Evolutionary conservation across 2,797 vertebrate genomes (phyloP).

Genomic region (Ctenopoma multispine): DNA sequence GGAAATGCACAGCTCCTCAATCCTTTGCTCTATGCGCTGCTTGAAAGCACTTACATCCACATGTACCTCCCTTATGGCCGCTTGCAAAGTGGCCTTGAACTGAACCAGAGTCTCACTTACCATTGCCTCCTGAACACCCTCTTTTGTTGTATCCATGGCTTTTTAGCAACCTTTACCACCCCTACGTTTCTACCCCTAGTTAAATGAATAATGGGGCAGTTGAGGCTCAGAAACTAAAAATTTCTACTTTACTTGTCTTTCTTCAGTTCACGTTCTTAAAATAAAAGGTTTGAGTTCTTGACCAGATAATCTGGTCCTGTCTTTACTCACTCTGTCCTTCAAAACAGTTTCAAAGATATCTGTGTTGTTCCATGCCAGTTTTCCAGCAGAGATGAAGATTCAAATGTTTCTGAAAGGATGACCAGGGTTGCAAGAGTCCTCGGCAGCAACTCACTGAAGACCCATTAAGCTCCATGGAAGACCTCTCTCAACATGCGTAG

Average conservation of each 20-base stretch:
- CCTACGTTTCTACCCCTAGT: slow-evolving; percentile 3
- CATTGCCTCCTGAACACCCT: slow-evolving; percentile 64
- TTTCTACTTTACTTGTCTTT: neutral
- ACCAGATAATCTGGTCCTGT: neutral
- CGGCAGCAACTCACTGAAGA: slow-evolving; percentile 23
- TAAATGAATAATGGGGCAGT: neutral
- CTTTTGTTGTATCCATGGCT: slow-evolving; percentile 67
- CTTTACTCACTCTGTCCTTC: neutral
- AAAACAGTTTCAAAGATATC: slow-evolving; percentile 2
- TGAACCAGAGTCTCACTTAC: slow-evolving; percentile 82
- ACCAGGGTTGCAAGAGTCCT: neutral
- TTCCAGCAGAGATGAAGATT: slow-evolving; percentile 3
- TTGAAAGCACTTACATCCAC: slow-evolving; percentile 90
- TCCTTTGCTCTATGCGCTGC: slow-evolving; percentile 86
- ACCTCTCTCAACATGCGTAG: slow-evolving; percentile 35
- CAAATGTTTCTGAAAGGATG: slow-evolving; percentile 5
- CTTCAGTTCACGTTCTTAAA: neutral
- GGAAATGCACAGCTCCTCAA: slow-evolving; percentile 87
- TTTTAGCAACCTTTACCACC: neutral
- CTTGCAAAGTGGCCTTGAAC: slow-evolving; percentile 86
- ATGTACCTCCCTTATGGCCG: slow-evolving; percentile 88
- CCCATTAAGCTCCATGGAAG: slow-evolving; percentile 56
- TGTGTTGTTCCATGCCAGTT: neutral
- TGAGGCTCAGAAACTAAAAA: slow-evolving; percentile 6
- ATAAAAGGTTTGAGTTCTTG: neutral